phyloP scores from a whole-genome alignment of 2,113 vertebrate species.

The Prochilodus magdalenae region DNA sequence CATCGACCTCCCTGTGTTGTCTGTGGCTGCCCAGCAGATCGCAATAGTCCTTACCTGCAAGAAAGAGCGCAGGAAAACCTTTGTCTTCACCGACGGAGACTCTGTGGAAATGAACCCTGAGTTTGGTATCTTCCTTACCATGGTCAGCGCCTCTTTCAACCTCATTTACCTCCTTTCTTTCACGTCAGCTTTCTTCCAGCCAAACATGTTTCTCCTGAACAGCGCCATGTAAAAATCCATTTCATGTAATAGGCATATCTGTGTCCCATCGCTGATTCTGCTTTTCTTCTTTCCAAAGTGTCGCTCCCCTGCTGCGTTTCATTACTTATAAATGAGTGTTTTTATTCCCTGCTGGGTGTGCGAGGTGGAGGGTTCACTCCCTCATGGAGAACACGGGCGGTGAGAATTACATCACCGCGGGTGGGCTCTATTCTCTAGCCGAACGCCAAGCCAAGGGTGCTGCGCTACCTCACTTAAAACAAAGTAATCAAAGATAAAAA shows the following conservation, averaged over 20 bases:
- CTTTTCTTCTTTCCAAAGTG: constrained; percentile 32
- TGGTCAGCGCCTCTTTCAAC: constrained; percentile 76
- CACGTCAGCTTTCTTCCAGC: neutral
- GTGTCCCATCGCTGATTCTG: neutral
- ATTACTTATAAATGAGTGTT: constrained; percentile 55
- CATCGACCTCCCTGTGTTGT: constrained; percentile 93
- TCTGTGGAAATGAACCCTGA: constrained; percentile 93
- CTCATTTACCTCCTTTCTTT: neutral
- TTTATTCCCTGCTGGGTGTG: constrained; percentile 36
- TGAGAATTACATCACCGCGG: constrained; percentile 6
- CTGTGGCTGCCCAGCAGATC: constrained; percentile 97
- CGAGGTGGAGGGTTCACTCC: constrained; percentile 44
- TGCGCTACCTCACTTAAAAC: neutral
- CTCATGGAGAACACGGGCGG: neutral
- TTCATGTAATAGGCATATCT: constrained; percentile 14
- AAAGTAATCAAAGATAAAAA: neutral
- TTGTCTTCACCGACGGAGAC: constrained; percentile 95
- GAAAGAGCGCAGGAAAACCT: constrained; percentile 88
- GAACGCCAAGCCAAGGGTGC: neutral
- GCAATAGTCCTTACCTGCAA: constrained; percentile 92
- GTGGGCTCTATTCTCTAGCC: neutral
- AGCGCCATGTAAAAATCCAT: neutral
- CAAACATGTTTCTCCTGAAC: neutral
- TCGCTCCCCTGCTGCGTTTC: constrained; percentile 49
- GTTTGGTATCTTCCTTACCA: constrained; percentile 96